Evolutionary conservation across 1,140 invertebrate species (phyloP).

Genomic region (Idris sp.): DNA sequence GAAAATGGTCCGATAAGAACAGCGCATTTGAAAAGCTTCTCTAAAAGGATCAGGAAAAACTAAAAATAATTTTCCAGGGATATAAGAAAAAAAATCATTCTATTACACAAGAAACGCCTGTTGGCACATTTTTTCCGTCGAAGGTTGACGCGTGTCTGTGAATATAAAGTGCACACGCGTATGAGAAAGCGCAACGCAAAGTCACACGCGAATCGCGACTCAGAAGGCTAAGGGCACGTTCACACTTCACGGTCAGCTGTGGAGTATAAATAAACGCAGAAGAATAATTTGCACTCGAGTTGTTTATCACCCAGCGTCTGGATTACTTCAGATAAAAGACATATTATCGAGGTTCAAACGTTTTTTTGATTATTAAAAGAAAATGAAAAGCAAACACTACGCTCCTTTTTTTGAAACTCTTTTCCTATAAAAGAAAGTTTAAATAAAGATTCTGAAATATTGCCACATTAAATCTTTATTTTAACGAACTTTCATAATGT

Average conservation of each 20-base stretch:
- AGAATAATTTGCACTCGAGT: slow-evolving; percentile 13
- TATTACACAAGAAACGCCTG: slow-evolving; percentile 23
- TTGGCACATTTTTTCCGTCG: slow-evolving; percentile 43
- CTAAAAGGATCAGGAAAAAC: slow-evolving; percentile 5
- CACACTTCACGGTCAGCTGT: slow-evolving; percentile 47
- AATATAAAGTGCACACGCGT: slow-evolving; percentile 34
- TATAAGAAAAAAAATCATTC: slow-evolving; percentile 6
- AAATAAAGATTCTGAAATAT: no score
- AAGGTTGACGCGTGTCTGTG: slow-evolving; percentile 50
- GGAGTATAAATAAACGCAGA: slow-evolving; percentile 31
- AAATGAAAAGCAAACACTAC: no score
- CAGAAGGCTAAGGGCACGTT: slow-evolving; percentile 59
- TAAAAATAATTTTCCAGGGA: slow-evolving; percentile 12
- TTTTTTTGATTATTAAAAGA: no score
- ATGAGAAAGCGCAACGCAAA: slow-evolving; percentile 34
- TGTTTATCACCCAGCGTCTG: no score
- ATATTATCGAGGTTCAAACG: no score
- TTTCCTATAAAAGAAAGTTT: no score
- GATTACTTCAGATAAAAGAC: no score
- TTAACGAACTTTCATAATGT: no score
- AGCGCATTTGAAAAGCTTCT: slow-evolving; percentile 9
- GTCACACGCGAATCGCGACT: slow-evolving; percentile 37
- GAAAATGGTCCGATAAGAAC: slow-evolving; percentile 32
- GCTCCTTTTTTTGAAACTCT: no score
- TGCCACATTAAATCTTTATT: no score